Evolutionary conservation across 2,113 vertebrate species (phyloP).

Genomic region (Trachemys scripta): DNA sequence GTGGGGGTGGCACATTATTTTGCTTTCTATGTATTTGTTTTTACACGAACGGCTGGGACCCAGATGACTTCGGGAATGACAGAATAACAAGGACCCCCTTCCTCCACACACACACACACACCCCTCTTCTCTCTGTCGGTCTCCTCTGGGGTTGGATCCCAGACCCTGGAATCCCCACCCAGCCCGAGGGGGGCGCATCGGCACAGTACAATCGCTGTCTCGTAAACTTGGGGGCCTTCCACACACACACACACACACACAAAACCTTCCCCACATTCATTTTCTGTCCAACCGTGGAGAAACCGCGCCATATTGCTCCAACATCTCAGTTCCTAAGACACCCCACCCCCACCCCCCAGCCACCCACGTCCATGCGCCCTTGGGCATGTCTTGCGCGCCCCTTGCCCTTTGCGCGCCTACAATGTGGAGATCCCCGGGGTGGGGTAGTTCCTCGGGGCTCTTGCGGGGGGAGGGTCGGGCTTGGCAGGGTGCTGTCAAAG

Average conservation of each 20-base stretch:
- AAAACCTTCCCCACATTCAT: background rate
- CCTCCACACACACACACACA: background rate
- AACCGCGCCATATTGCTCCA: background rate
- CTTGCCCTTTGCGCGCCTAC: background rate
- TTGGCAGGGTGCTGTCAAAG: background rate
- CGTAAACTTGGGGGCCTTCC: background rate
- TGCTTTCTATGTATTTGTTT: background rate
- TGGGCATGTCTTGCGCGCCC: background rate
- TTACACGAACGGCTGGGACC: background rate
- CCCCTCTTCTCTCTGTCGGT: background rate
- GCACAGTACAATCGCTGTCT: background rate
- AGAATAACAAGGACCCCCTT: background rate
- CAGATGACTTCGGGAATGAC: background rate
- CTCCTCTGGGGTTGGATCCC: background rate
- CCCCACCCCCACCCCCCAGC: background rate
- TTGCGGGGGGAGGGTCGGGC: background rate
- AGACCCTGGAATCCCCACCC: background rate
- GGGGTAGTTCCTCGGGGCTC: background rate
- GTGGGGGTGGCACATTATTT: background rate
- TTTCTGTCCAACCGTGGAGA: background rate
- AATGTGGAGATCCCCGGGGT: background rate
- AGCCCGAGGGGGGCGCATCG: background rate
- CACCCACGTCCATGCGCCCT: background rate
- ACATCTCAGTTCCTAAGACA: background rate
- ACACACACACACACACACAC: too few species aligned